Evolutionary conservation across 1,140 invertebrate species (phyloP).

Genomic region (Lethocerus indicus): DNA sequence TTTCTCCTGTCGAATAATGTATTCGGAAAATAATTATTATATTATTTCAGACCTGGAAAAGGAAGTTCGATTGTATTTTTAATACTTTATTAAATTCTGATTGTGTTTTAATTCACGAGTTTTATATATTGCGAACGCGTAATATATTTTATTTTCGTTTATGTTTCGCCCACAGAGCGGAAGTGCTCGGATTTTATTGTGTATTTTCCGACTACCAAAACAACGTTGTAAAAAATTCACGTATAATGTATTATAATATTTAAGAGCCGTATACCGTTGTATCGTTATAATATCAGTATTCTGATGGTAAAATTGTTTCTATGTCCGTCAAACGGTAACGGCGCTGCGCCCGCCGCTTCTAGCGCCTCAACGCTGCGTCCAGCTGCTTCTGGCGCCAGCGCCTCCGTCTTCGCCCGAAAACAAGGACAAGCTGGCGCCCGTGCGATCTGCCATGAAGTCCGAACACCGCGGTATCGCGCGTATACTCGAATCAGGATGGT

Average conservation of each 20-base stretch:
- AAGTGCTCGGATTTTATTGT: too few species aligned
- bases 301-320: background rate
- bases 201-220: background rate
- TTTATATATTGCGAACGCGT: too few species aligned
- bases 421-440: constrained; percentile 39
- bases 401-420: constrained; percentile 45
- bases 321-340: constrained; percentile 39
- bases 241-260: background rate
- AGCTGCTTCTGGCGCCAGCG: constrained; percentile 39
- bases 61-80: too few species aligned
- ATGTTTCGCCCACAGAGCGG: too few species aligned
- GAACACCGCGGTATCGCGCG: constrained; percentile 42
- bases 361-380: constrained; percentile 40
- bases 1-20: too few species aligned
- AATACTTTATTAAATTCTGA: too few species aligned
- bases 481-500: constrained; percentile 51
- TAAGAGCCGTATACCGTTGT: background rate
- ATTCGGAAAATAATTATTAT: too few species aligned
- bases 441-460: constrained; percentile 41
- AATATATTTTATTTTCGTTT: too few species aligned
- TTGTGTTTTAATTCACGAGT: too few species aligned
- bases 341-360: constrained; percentile 46
- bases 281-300: background rate
- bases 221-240: background rate
- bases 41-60: too few species aligned